Evolutionary conservation across 92 coral and sea anemone genomes (phyloP).

Genomic region (Umimayanthus chanpuru): DNA sequence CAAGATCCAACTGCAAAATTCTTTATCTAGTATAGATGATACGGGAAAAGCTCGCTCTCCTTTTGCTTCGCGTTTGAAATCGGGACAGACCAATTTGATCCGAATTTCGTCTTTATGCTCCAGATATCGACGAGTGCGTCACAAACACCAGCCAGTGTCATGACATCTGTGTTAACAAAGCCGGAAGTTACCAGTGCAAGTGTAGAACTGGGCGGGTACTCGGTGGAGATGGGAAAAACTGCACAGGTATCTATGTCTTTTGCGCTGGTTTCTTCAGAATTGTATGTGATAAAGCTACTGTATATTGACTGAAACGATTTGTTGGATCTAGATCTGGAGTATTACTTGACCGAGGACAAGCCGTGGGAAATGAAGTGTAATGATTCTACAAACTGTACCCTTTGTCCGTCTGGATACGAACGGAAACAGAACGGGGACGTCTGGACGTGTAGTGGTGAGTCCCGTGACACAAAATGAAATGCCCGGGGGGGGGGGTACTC

Average conservation of each 20-base stretch:
- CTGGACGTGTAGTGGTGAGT: constrained; percentile 9
- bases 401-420: not conserved
- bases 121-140: not conserved
- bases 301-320: too few species aligned
- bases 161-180: too few species aligned
- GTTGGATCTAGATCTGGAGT: not conserved
- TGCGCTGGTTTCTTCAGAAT: too few species aligned
- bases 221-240: not conserved
- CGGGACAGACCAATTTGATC: not conserved
- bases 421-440: not conserved
- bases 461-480: not conserved
- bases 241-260: not conserved
- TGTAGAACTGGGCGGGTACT: not conserved
- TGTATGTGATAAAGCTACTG: too few species aligned
- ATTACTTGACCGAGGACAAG: not conserved
- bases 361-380: constrained; percentile 12
- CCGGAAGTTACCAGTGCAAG: not conserved
- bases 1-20: too few species aligned
- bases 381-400: not conserved
- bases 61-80: too few species aligned
- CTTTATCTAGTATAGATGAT: too few species aligned
- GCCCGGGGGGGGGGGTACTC: not conserved
- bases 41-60: too few species aligned
- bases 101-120: not conserved
- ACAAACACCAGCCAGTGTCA: not conserved